Base-by-base conservation (phyloP, 2,113 vertebrate genomes). In the Pao palembangensis region DNA sequence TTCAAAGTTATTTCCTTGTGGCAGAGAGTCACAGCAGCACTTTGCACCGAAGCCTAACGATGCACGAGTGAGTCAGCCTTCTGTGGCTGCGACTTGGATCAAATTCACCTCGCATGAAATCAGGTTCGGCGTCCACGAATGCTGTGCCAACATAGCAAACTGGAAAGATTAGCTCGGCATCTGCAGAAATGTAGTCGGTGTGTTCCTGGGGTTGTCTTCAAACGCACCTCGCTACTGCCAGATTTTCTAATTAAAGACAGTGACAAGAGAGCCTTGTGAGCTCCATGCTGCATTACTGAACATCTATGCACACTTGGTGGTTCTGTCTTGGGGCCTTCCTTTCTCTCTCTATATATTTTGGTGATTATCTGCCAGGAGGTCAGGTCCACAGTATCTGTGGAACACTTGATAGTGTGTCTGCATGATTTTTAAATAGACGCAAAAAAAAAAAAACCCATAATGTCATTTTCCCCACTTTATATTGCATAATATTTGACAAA, bases 171-270 rank as follows among this genome's bases (percentile, higher is more conserved):
- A 38, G 54, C 55, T 44, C 0, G 5, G 23, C 20, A 4, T 23
- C 20, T 46, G 19, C 31, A 28, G 14, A 43, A 41, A 58, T 3
- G 42, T 67, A 10, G 16, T 64, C 59, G 42, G 38, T 31, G 42
- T 38, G n/a, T 53, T 71, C 58, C 54, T 51, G 59, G 51, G 54
- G 51, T 56, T 43, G n/a, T n/a, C 42, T 54, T n/a, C 8, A 2
- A 25, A 2, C 47, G 21, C 51, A 13, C 3, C 1, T 18, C 6
- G 53, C 8, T 43, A 56, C 41, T 38, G 28, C 6, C 52, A 69
- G 75, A 23, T 56, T 75, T 71, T 68, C 71, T 82, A 79, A 87
- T 85, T 84, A 85, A 84, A 77, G 75, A 55, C 62, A 41, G 63
- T 38, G 67, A 44, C 8, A 75, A 78, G 80, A 77, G 69, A 64